Evolutionary conservation across 1,140 invertebrate species (phyloP), one percentile per base, ranked within the genome.

Genomic region (Sipha flava): DNA sequence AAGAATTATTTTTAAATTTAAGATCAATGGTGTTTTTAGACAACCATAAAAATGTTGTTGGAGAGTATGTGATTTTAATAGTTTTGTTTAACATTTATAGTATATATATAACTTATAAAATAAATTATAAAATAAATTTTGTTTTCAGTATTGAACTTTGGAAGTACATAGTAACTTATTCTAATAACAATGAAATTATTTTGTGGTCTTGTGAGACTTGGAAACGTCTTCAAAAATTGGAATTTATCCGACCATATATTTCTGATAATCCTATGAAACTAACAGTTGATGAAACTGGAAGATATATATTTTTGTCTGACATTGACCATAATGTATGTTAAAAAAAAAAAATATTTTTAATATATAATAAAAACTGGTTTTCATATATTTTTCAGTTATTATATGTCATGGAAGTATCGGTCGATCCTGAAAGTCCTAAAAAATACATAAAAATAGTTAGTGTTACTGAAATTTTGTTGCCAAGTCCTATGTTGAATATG

Each of bases 131-230:
- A 40, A 4, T 40, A 6, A 6, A 40, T 40, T 40, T 40, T 40
- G 4, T 26, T 85, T 87, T 21, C 85, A 94, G 92, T 83, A 90
- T 89, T 21, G 92, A 94, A 84, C 94, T 96, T 85, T 98, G 96
- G 96, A 95, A 96, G 84, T 97, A 93, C 87, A 94, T 93, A 5
- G 88, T 98, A 21, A 98, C 96, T 2, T 95, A 95, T 1, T 92
- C 93, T 16, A 91, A 94, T 81, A 90, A 95, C 83, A 97, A 97
- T 0, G 94, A 95, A 83, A 86, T 98, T 16, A 97, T 97, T 86
- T 87, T 98, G 31, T 98, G 96, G 95, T 95, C 93, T 12, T 98
- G 96, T 85, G 93, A 96, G 84, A 89, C 93, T 0, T 98, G 96
- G 96, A 89, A 88, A 43, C 97, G 95, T 84, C 86, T 97, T 23